These are phyloP conservation scores for Fabriciana adippe DNA, from an alignment of 2,888 invertebrate genomes.

Conservation along the genomic window DNA sequence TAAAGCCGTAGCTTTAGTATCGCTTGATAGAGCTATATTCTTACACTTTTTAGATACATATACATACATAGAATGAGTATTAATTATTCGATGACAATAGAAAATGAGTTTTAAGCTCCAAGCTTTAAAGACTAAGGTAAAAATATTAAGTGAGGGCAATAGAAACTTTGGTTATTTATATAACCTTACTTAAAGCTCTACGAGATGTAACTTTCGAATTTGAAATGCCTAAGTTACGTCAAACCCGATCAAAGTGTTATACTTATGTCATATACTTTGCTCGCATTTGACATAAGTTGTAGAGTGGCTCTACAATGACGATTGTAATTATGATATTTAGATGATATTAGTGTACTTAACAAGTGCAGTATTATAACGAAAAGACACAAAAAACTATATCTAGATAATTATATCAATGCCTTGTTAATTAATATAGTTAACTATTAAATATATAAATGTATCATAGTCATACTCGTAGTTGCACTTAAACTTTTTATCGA, in stretches of 20 bases:
- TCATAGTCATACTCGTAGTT: no score
- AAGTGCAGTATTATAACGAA: no score
- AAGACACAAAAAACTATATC: no score
- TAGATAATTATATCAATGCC: no score
- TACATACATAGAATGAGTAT: constrained; percentile 47
- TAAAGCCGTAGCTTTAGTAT: constrained; percentile 65
- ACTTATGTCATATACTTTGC: constrained; percentile 51
- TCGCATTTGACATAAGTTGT: constrained; percentile 64
- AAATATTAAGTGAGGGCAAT: constrained; percentile 39
- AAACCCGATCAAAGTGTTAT: constrained; percentile 49
- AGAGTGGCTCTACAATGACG: no score
- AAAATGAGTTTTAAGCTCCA: constrained; percentile 52
- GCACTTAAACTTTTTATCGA: no score
- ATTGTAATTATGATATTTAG: no score
- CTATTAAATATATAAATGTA: no score
- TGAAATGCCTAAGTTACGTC: constrained; percentile 24
- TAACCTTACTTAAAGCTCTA: constrained; percentile 62
- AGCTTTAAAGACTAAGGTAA: constrained; percentile 47
- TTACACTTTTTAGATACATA: constrained; percentile 55
- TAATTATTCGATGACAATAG: constrained; percentile 21
- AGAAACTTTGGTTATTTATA: constrained; percentile 47
- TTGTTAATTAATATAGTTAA: no score
- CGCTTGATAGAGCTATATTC: constrained; percentile 55
- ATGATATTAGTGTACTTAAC: no score
- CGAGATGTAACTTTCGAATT: constrained; percentile 63